These are phyloP conservation scores for Limnephilus lunatus DNA, from an alignment of 2,888 invertebrate genomes.

Conservation along the genomic window DNA sequence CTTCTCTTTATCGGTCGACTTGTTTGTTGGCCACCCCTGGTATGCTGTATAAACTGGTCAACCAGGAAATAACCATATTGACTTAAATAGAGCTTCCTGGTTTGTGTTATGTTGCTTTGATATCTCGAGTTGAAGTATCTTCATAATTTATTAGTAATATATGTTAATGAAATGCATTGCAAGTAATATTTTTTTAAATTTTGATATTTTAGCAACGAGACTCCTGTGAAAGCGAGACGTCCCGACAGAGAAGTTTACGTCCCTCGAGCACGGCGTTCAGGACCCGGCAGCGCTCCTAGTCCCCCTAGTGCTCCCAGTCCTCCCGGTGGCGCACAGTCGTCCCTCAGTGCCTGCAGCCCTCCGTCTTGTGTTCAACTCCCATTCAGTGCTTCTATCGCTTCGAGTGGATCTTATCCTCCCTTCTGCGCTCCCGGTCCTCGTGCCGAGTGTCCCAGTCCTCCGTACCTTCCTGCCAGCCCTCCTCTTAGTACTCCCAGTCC, in stretches of 20 bases:
- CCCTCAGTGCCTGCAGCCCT: not conserved
- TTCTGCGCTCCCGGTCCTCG: not conserved
- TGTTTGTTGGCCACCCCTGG: not conserved
- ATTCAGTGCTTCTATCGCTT: constrained; percentile 63
- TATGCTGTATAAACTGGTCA: not conserved
- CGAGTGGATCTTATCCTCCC: not conserved
- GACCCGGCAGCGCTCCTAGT: constrained; percentile 26
- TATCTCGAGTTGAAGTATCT: not conserved
- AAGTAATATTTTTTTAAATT: not conserved
- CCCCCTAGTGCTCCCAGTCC: not conserved
- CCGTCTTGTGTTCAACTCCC: constrained; percentile 14
- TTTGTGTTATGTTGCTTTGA: not conserved
- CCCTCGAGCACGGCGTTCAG: constrained; percentile 81
- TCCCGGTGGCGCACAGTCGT: not conserved
- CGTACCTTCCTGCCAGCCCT: constrained; percentile 8
- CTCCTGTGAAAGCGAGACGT: constrained; percentile 77
- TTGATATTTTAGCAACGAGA: constrained; percentile 63
- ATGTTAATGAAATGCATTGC: not conserved
- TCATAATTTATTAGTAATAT: not conserved
- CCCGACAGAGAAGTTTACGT: constrained; percentile 90
- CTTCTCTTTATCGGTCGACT: not conserved
- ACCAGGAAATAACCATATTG: constrained; percentile 2
- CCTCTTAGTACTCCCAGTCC: constrained; percentile 70
- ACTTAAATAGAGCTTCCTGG: not conserved
- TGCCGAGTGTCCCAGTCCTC: constrained; percentile 2